phyloP scores from a whole-genome alignment of 1,140 invertebrate species.

The Achatina immaculata region DNA sequence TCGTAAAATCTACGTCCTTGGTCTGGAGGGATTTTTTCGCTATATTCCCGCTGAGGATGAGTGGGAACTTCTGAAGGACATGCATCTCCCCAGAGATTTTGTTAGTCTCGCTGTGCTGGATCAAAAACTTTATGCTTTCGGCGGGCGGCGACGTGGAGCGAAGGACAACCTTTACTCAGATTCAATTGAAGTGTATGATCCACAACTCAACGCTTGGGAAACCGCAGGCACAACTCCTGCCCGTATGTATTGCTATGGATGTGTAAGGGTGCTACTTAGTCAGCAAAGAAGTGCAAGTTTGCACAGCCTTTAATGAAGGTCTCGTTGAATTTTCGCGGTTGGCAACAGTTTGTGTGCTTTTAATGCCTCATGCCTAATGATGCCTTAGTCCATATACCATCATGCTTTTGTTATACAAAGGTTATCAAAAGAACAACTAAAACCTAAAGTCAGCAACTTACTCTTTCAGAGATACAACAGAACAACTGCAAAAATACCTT shows the following conservation, averaged over 20 bases:
- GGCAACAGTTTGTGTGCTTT: too few relatives aligned
- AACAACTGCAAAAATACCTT: too few relatives aligned
- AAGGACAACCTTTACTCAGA: slow-evolving; percentile 66
- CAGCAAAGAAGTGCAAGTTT: slow-evolving; percentile 16
- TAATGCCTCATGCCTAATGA: too few relatives aligned
- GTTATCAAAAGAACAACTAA: too few relatives aligned
- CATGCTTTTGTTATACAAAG: too few relatives aligned
- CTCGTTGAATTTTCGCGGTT: too few relatives aligned
- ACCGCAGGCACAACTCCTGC: slow-evolving; percentile 59
- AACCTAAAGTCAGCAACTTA: too few relatives aligned
- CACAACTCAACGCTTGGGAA: slow-evolving; percentile 54
- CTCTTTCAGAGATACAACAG: too few relatives aligned
- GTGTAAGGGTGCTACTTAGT: slow-evolving; percentile 61
- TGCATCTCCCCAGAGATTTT: slow-evolving; percentile 62
- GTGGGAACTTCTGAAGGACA: slow-evolving; percentile 63
- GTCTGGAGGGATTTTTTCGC: slow-evolving; percentile 65
- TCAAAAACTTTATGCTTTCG: slow-evolving; percentile 64
- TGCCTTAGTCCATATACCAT: too few relatives aligned
- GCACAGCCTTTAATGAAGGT: not conserved
- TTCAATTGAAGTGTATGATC: slow-evolving; percentile 62
- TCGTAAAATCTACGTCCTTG: slow-evolving; percentile 62
- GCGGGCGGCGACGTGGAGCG: slow-evolving; percentile 61
- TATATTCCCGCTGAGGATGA: slow-evolving; percentile 54
- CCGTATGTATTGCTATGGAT: slow-evolving; percentile 67
- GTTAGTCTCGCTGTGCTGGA: slow-evolving; percentile 65